A percentile compares a stretch with the other conserved stretches of the same genome.
phyloP scores from a whole-genome alignment of 23 tunicate species.

The Botrylloides violaceus region DNA sequence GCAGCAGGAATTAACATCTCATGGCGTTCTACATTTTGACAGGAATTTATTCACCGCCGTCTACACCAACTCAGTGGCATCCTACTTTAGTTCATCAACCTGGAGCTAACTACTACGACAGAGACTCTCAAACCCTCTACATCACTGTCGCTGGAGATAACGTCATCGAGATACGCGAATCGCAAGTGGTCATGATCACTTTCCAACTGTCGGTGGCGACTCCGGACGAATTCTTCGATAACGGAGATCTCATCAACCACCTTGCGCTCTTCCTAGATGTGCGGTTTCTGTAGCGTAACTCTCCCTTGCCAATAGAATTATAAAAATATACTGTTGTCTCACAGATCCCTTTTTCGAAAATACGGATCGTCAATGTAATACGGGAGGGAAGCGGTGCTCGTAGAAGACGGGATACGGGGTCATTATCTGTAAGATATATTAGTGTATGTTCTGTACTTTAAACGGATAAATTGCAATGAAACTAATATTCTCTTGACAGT shows the following conservation, averaged over 20 bases:
- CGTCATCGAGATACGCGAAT: conserved; percentile 11
- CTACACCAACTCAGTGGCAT: neutral
- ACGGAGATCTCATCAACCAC: conserved; percentile 24
- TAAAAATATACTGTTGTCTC: neutral
- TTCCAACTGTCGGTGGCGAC: conserved; percentile 38
- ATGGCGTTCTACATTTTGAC: neutral
- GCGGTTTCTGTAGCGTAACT: neutral
- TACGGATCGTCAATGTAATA: conserved; percentile 7
- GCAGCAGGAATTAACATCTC: too few relatives aligned
- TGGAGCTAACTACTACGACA: conserved; percentile 23
- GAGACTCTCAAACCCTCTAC: conserved; percentile 4
- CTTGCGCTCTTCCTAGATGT: conserved; percentile 41
- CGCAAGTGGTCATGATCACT: conserved; percentile 25
- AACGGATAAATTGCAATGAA: too few relatives aligned
- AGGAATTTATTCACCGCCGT: neutral
- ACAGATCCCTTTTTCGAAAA: conserved; percentile 2
- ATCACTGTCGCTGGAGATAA: neutral
- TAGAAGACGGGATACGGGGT: neutral
- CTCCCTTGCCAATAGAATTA: too few relatives aligned
- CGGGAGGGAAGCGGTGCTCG: conserved; percentile 13
- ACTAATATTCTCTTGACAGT: neutral
- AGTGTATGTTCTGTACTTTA: neutral
- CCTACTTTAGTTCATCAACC: neutral
- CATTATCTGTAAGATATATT: neutral
- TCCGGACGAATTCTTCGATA: conserved; percentile 50